Base-by-base conservation (phyloP, 2,888 invertebrate genomes). In the Caenorhabditis imperialis region DNA sequence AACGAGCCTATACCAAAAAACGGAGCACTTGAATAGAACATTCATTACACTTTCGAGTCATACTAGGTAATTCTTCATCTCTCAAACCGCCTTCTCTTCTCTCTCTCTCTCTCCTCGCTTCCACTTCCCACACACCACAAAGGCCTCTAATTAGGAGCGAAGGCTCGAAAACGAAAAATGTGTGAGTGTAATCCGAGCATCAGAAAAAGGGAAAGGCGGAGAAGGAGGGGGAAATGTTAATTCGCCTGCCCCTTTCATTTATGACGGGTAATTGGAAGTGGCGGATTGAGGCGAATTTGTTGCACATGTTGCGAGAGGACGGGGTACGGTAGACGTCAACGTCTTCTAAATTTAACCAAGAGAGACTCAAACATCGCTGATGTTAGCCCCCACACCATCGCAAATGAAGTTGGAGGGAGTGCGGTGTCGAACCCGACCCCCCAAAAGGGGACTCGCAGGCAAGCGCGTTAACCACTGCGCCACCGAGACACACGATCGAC, bases 261-360 rank as follows among this genome's bases (percentile, higher is more conserved):
- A 62, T 62, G 62, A 62, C 62, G 61, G 61, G 62, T 62, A 62
- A 62, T 62, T 62, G 62, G 62, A 62, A 53, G 53, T 61, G 61
- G 51, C 44, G 61, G n/a, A n/a, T n/a, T n/a, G n/a, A n/a, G n/a
- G n/a, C n/a, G n/a, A n/a, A n/a, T n/a, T n/a, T n/a, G n/a, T n/a
- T n/a, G n/a, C n/a, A n/a, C n/a, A n/a, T n/a, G n/a, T n/a, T n/a
- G n/a, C n/a, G n/a, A n/a, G n/a, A n/a, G n/a, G n/a, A n/a, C n/a
- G n/a, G n/a, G n/a, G n/a, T n/a, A n/a, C n/a, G n/a, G n/a, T n/a
- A n/a, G n/a, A n/a, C n/a, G n/a, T n/a, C n/a, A n/a, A n/a, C n/a
- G n/a, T n/a, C n/a, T n/a, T n/a, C n/a, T n/a, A n/a, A n/a, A n/a
- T n/a, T n/a, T n/a, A n/a, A n/a, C n/a, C n/a, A n/a, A n/a, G n/a